phyloP scores from a whole-genome alignment of 2,113 vertebrate genomes.

The Azemiops feae region DNA sequence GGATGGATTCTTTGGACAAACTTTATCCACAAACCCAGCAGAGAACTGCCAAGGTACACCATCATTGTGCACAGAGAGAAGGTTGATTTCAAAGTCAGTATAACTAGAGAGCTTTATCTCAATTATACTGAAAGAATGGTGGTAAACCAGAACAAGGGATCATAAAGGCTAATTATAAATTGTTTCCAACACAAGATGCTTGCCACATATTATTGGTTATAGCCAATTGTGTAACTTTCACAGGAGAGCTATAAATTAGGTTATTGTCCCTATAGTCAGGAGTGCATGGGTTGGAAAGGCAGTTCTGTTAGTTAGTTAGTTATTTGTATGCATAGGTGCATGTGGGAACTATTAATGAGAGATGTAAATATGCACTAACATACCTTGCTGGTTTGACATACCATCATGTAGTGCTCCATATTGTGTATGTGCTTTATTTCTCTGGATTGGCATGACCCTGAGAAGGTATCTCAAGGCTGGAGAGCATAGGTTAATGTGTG shows the following conservation, averaged over 20 bases:
- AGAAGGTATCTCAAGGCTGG: too few species aligned
- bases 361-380: background rate
- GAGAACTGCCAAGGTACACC: slow-evolving; percentile 77
- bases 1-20: slow-evolving; percentile 84
- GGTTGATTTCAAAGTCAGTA: slow-evolving; percentile 16
- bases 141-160: background rate
- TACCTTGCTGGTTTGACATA: background rate
- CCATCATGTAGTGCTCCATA: too few species aligned
- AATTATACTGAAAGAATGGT: background rate
- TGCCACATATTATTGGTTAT: background rate
- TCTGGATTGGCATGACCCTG: background rate
- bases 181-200: background rate
- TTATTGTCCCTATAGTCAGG: background rate
- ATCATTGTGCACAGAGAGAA: background rate
- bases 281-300: background rate
- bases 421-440: background rate
- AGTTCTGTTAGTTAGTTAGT: too few species aligned
- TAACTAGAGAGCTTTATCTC: background rate
- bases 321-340: background rate
- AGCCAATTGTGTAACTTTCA: background rate
- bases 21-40: slow-evolving; percentile 68
- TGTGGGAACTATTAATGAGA: background rate
- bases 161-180: background rate
- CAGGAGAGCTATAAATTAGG: background rate
- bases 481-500: background rate